These are phyloP conservation scores for Vulpes vulpes DNA, from an alignment of 2,113 vertebrate genomes.

Conservation along the genomic window DNA sequence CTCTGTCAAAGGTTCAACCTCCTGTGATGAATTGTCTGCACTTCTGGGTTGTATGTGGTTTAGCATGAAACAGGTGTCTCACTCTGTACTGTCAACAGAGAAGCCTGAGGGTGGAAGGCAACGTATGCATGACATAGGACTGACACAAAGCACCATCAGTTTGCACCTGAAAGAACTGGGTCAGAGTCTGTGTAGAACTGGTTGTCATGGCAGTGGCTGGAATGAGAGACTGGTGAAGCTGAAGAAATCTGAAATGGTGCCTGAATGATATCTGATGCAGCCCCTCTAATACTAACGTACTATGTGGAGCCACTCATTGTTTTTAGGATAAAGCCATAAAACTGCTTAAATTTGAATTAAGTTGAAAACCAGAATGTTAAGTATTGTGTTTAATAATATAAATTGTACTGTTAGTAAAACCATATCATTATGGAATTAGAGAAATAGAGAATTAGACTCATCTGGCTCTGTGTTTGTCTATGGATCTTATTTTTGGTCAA, in stretches of 20 bases:
- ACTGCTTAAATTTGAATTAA: neutral
- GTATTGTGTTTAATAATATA: neutral
- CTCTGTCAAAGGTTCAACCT: neutral
- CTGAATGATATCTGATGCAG: neutral
- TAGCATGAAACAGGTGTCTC: neutral
- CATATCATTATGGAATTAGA: neutral
- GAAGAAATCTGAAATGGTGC: neutral
- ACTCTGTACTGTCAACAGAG: neutral
- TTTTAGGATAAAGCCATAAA: neutral
- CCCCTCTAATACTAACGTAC: neutral
- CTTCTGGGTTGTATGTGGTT: neutral
- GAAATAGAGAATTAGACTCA: neutral
- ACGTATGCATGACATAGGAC: neutral
- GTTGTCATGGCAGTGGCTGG: neutral
- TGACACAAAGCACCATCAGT: neutral
- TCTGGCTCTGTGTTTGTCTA: neutral
- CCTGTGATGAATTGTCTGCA: neutral
- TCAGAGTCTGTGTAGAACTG: neutral
- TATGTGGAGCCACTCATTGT: neutral
- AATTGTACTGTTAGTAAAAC: neutral
- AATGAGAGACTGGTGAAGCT: neutral
- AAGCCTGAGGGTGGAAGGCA: neutral
- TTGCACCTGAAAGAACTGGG: neutral
- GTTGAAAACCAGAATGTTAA: neutral
- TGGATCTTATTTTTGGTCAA: neutral